Evolutionary conservation across 2,888 invertebrate genomes (phyloP).

Genomic region (Bedellia somnulentella): DNA sequence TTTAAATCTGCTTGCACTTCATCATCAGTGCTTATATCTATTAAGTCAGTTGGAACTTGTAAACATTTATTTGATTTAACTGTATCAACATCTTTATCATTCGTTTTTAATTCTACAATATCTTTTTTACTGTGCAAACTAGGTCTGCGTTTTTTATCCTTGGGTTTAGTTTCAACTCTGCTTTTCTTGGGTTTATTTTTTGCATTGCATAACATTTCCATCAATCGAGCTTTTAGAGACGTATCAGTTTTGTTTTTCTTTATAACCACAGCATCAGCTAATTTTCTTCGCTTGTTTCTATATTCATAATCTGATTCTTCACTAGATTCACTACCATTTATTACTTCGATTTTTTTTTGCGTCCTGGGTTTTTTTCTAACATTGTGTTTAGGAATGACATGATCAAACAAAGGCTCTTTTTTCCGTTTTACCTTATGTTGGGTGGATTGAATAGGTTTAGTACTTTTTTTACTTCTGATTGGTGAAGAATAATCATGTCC

Average conservation of each 20-base stretch:
- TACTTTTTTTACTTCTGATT: conserved; percentile 13
- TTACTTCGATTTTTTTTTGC: conserved; percentile 21
- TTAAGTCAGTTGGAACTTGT: conserved; percentile 14
- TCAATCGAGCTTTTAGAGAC: conserved; percentile 33
- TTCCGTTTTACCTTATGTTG: conserved; percentile 25
- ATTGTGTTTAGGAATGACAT: conserved; percentile 14
- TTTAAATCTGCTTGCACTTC: conserved; percentile 11
- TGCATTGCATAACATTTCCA: conserved; percentile 32
- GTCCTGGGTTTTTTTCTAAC: conserved; percentile 21
- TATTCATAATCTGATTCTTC: conserved; percentile 49
- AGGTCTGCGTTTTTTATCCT: background rate
- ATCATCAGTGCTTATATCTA: conserved; percentile 23
- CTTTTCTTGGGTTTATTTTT: conserved; percentile 12
- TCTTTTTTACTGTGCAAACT: no score
- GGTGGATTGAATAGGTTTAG: conserved; percentile 17
- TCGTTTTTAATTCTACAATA: conserved; percentile 7
- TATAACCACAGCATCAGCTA: conserved; percentile 58
- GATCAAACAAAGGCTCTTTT: conserved; percentile 15
- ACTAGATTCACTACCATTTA: conserved; percentile 29
- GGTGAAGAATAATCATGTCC: conserved; percentile 18
- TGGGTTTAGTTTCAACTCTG: background rate
- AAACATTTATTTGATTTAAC: conserved; percentile 10
- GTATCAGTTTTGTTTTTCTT: conserved; percentile 28
- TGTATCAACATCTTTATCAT: conserved; percentile 6
- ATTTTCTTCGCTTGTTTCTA: conserved; percentile 41